Conservation (phyloP, 2,797 vertebrate species). For the Acridotheres tristis region DNA sequence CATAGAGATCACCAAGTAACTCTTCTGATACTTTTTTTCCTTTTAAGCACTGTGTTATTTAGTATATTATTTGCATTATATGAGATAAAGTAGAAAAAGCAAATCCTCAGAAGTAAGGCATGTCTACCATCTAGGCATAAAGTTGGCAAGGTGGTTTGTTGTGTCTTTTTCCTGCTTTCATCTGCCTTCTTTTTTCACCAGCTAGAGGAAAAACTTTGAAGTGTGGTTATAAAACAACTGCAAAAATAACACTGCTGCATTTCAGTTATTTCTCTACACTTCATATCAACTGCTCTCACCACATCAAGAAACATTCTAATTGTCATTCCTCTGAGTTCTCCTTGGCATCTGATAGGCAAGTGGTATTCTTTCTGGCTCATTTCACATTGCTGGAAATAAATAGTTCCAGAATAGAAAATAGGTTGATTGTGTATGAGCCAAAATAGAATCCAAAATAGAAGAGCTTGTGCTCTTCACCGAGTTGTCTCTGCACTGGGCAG, state of each 20-base stretch:
- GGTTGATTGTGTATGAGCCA: conserved; percentile 49
- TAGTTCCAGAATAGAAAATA: conserved; percentile 40
- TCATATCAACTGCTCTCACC: background rate
- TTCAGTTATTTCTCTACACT: conserved; percentile 2
- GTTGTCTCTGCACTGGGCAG: background rate
- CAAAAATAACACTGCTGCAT: conserved; percentile 30
- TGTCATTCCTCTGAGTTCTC: conserved; percentile 39
- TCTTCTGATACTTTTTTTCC: background rate
- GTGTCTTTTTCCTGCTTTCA: conserved; percentile 1
- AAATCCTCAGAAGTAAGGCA: background rate
- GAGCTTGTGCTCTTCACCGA: background rate
- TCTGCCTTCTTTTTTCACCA: conserved; percentile 14
- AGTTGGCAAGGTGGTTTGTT: background rate
- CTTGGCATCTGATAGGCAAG: conserved; percentile 30
- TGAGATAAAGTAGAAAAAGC: background rate
- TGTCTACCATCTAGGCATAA: background rate
- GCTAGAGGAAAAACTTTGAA: conserved; percentile 5
- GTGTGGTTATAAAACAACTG: conserved; percentile 8
- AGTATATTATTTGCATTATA: background rate
- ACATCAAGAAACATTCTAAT: conserved; percentile 6
- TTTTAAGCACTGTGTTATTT: background rate
- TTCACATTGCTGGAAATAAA: conserved; percentile 21
- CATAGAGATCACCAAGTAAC: background rate
- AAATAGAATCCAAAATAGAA: conserved; percentile 49
- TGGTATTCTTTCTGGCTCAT: conserved; percentile 47